Evolutionary conservation across 2,888 invertebrate genomes (phyloP).

Genomic region (Agrilus biguttatus): DNA sequence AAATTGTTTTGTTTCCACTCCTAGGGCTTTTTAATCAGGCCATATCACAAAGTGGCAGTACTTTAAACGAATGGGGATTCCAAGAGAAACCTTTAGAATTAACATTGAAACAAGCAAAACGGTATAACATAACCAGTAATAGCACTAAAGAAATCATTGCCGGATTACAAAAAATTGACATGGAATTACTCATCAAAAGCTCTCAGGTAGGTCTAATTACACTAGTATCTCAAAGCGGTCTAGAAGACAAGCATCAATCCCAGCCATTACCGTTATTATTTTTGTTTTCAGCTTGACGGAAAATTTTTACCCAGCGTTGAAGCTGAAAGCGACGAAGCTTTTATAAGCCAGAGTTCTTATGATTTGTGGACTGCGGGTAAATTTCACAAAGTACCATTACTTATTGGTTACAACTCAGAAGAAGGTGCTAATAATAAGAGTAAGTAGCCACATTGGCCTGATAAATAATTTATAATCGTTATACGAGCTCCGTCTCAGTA

Average conservation of each 20-base stretch:
- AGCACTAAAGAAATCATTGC: background rate
- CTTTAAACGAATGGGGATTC: slow-evolving; percentile 5
- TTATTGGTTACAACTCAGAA: slow-evolving; percentile 5
- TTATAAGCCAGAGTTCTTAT: slow-evolving; percentile 1
- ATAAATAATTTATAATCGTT: too few relatives aligned
- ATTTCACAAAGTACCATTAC: slow-evolving; percentile 4
- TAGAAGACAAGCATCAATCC: too few relatives aligned
- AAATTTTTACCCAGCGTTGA: slow-evolving; percentile 4
- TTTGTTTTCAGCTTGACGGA: background rate
- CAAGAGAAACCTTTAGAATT: slow-evolving; percentile 4
- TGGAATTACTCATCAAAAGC: background rate
- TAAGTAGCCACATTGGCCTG: too few relatives aligned
- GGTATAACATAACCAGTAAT: slow-evolving; percentile 2
- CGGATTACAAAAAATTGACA: slow-evolving; percentile 3
- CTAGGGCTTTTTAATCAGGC: slow-evolving; percentile 5
- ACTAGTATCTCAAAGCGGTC: too few relatives aligned
- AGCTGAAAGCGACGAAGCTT: slow-evolving; percentile 1
- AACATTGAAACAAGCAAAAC: background rate
- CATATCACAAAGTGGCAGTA: slow-evolving; percentile 6
- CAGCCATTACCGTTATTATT: too few relatives aligned
- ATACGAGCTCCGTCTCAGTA: too few relatives aligned
- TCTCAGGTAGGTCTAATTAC: too few relatives aligned
- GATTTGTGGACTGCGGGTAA: slow-evolving; percentile 1
- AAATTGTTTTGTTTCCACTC: too few relatives aligned
- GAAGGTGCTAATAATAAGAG: slow-evolving; percentile 3